Evolutionary conservation across 2,888 invertebrate genomes (phyloP), one percentile per base, ranked within the genome.

Genomic region (Lapara coniferarum): DNA sequence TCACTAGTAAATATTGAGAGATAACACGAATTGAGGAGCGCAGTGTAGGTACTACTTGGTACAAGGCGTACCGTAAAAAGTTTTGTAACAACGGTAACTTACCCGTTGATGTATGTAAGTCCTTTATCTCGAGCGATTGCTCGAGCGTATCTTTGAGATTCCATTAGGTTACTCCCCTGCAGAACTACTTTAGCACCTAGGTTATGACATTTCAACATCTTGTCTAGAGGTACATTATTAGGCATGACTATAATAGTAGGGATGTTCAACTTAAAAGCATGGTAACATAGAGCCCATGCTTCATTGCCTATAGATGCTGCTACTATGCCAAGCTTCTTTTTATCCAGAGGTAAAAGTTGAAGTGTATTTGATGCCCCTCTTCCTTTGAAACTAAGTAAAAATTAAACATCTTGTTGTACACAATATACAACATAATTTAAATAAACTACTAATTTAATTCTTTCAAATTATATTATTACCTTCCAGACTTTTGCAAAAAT

Each of bases 291-390:
- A 0, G 96, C 95, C 55, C 95, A 86, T 0, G 96, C 96, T 80
- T 96, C 96, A 82, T 97, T 97, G 0, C 97, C 97, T 13, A 96
- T 93, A 8, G 96, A 96, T 0, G 96, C 96, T 13, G 96, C 94
- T 49, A 96, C 95, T 0, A 97, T 95, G 6, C 97, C 97, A 8
- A 87, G 85, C 75, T 91, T 91, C 81, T 94, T 95, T 82, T 96
- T 95, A 68, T 95, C 95, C 73, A 88, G 74, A 3, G 94, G 82
- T 66, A 97, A 83, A 85, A 93, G 93, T 77, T 95, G 85, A 46
- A 97, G 87, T 1, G 95, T 95, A 81, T 96, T 96, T 55, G 96
- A 82, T 0, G 95, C 95, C 25, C 97, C 97, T 77, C 97, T 89
- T 83, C 96, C 97, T 86, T 97, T 97, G 83, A 96, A 96, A 84